Evolutionary conservation across 2,797 vertebrate species (phyloP).

Genomic region (Enteromius argenteus): DNA sequence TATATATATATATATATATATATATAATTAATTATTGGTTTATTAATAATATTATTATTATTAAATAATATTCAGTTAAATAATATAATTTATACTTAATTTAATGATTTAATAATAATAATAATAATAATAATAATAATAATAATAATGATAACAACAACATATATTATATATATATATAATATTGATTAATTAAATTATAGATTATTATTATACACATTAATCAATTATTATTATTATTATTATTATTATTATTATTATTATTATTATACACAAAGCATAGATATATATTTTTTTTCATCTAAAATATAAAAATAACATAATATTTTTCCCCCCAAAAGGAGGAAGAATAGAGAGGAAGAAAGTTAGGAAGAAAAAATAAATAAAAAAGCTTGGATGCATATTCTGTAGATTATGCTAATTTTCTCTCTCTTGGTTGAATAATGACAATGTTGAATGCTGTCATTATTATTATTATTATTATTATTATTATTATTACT

Average conservation of each 20-base stretch:
- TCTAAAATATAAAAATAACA: background rate
- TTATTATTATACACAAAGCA: background rate
- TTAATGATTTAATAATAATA: too few species aligned
- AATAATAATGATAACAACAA: too few species aligned
- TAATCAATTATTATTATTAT: background rate
- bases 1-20: too few species aligned
- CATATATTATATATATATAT: too few species aligned
- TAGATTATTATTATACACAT: background rate
- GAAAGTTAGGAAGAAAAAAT: background rate
- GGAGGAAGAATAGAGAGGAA: background rate
- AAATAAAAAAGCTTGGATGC: background rate
- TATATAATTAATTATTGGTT: too few species aligned
- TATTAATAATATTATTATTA: too few species aligned
- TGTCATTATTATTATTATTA: background rate
- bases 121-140: too few species aligned
- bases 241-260: background rate
- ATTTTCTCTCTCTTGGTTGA: conserved; percentile 39
- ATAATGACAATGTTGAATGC: conserved; percentile 49
- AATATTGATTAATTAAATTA: too few species aligned
- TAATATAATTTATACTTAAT: too few species aligned
- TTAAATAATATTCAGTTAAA: too few species aligned
- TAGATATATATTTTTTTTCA: background rate
- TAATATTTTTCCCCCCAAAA: background rate
- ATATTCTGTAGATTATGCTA: conserved; percentile 40
- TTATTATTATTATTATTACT: background rate